phyloP scores from a whole-genome alignment of 1,140 invertebrate genomes.

The Hestina assimilis region DNA sequence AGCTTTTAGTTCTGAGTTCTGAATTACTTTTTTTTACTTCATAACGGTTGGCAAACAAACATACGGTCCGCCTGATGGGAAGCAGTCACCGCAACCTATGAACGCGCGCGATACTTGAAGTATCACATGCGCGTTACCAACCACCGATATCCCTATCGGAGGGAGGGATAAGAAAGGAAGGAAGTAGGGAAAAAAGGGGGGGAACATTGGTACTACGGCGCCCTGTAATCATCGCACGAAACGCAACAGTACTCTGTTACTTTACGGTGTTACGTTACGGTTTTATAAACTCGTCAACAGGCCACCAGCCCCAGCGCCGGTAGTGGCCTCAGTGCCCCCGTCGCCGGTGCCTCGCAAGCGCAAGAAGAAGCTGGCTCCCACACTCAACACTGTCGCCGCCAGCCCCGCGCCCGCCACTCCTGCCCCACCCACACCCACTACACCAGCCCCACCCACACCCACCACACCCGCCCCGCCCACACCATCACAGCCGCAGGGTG shows the following conservation, averaged over 20 bases:
- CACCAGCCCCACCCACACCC: constrained; percentile 15
- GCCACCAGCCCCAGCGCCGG: background rate
- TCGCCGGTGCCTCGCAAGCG: constrained; percentile 52
- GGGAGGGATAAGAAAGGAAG: too few relatives aligned
- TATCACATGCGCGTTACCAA: too few relatives aligned
- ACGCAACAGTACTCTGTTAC: background rate
- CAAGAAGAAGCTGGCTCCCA: constrained; percentile 47
- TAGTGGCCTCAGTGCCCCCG: constrained; percentile 25
- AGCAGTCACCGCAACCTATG: too few relatives aligned
- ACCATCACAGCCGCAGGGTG: constrained; percentile 2
- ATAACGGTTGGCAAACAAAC: too few relatives aligned
- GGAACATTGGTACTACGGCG: too few relatives aligned
- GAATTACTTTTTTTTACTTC: too few relatives aligned
- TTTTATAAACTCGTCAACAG: background rate
- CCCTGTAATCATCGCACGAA: too few relatives aligned
- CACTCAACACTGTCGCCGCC: background rate
- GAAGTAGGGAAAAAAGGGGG: too few relatives aligned
- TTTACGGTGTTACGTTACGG: background rate
- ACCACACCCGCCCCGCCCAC: constrained; percentile 28
- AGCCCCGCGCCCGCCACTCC: constrained; percentile 19
- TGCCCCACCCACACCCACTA: constrained; percentile 1
- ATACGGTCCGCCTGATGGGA: too few relatives aligned
- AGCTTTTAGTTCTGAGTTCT: too few relatives aligned
- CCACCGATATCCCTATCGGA: too few relatives aligned
- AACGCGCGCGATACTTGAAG: too few relatives aligned